Conservation (phyloP, 2,888 invertebrate species). For the Mellilla xanthometata region DNA sequence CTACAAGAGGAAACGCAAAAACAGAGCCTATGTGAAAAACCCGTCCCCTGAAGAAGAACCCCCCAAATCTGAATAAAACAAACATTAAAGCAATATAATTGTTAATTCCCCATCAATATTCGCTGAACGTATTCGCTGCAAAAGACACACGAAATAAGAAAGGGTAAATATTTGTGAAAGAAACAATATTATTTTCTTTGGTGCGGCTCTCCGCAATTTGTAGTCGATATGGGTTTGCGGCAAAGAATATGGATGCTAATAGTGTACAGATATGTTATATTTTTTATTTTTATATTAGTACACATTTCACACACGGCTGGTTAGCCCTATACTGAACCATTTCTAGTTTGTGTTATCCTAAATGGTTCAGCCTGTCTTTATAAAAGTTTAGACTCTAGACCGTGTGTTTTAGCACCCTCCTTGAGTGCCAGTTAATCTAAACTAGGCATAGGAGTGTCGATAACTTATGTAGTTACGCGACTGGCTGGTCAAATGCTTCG, state of each 20-base stretch:
- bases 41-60: neutral
- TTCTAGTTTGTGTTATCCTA: no score
- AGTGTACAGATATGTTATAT: conserved; percentile 29
- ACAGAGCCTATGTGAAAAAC: neutral
- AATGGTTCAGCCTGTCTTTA: no score
- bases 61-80: neutral
- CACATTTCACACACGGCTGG: no score
- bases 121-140: conserved; percentile 39
- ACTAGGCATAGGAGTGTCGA: no score
- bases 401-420: no score
- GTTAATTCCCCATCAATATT: conserved; percentile 40
- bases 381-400: no score
- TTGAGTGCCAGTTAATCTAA: no score
- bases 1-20: no score
- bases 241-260: conserved; percentile 50
- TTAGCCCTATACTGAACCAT: no score
- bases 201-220: conserved; percentile 66
- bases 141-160: conserved; percentile 64
- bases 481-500: no score
- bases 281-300: no score
- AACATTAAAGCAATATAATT: conserved; percentile 17
- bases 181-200: conserved; percentile 80
- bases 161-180: conserved; percentile 77
- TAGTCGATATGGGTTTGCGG: conserved; percentile 73
- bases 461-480: no score